phyloP scores from a whole-genome alignment of 2,888 invertebrate species.

The Folsomia manolachei region DNA sequence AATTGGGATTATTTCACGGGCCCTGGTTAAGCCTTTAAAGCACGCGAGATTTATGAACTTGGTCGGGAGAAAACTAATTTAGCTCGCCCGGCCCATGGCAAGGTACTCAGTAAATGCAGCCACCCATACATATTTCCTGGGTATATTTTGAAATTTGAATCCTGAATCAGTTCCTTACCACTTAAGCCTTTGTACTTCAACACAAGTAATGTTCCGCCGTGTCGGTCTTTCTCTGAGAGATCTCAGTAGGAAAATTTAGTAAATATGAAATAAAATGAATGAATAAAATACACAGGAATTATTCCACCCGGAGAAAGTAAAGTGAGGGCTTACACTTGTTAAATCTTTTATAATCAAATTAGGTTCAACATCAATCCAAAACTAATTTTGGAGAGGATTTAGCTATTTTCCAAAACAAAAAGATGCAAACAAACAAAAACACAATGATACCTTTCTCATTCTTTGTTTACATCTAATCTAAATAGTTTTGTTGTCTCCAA shows the following conservation, averaged over 20 bases:
- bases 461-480: too few relatives aligned
- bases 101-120: too few relatives aligned
- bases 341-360: conserved; percentile 19
- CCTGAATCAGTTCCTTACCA: background rate
- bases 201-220: too few relatives aligned
- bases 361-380: background rate
- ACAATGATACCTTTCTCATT: too few relatives aligned
- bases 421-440: too few relatives aligned
- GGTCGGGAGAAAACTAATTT: conserved; percentile 20
- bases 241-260: too few relatives aligned
- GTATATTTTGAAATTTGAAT: conserved; percentile 4
- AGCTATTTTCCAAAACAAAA: too few relatives aligned
- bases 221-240: too few relatives aligned
- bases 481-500: too few relatives aligned
- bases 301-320: background rate
- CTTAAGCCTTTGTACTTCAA: background rate
- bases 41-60: conserved; percentile 19
- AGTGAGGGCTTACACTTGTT: background rate
- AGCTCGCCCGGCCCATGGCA: background rate
- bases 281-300: too few relatives aligned
- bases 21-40: conserved; percentile 23
- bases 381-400: conserved; percentile 1
- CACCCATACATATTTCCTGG: too few relatives aligned
- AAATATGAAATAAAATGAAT: too few relatives aligned
- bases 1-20: conserved; percentile 25